These are phyloP conservation scores for Parnassius orleans DNA, from an alignment of 2,888 invertebrate genomes.

Conservation along the genomic window DNA sequence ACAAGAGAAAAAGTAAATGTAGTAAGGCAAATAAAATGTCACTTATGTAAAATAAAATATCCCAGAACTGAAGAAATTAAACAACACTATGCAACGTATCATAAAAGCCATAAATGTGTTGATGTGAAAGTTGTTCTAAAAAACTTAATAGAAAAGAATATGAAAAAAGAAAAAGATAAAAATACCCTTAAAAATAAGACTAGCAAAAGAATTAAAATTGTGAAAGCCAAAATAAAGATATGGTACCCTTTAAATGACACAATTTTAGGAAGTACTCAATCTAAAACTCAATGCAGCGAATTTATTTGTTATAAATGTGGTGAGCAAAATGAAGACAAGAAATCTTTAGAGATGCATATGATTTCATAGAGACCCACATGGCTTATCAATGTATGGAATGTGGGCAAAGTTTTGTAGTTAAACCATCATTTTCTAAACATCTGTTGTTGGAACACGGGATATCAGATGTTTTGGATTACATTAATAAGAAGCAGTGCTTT, in stretches of 20 bases:
- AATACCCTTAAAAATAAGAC: constrained; percentile 30
- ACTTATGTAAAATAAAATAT: constrained; percentile 53
- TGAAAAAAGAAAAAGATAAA: constrained; percentile 32
- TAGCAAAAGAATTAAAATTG: constrained; percentile 28
- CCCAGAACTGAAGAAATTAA: constrained; percentile 55
- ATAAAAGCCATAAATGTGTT: constrained; percentile 56
- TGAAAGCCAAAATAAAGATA: constrained; percentile 23
- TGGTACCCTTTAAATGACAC: neutral
- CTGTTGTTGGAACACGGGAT: constrained; percentile 86
- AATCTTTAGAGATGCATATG: constrained; percentile 69
- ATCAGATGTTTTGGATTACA: constrained; percentile 81
- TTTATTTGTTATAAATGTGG: constrained; percentile 71
- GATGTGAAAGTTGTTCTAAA: constrained; percentile 51
- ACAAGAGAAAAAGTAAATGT: constrained; percentile 23
- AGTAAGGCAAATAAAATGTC: constrained; percentile 45
- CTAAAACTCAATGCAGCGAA: constrained; percentile 18
- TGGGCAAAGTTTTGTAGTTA: constrained; percentile 88
- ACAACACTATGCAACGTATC: constrained; percentile 55
- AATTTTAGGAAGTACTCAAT: neutral
- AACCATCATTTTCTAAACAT: constrained; percentile 87
- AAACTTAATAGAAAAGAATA: constrained; percentile 41
- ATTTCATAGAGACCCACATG: constrained; percentile 75
- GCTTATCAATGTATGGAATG: constrained; percentile 89
- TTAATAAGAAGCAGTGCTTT: constrained; percentile 79
- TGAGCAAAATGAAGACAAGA: constrained; percentile 48